phyloP scores from a whole-genome alignment of 23 tunicate genomes.

The Ascidia mentula region DNA sequence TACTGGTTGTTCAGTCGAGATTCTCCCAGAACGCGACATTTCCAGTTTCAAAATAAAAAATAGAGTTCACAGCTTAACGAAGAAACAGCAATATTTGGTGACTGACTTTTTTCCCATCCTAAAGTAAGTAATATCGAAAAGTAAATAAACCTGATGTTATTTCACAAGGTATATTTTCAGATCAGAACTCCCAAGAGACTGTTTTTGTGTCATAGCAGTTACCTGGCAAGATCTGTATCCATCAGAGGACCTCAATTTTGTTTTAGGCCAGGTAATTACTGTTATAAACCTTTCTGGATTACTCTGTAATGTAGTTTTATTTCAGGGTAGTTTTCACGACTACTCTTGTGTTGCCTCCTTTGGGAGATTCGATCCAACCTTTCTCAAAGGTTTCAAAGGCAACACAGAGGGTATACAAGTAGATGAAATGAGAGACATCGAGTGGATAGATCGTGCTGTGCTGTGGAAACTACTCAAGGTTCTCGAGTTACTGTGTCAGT shows the following conservation, averaged over 20 bases:
- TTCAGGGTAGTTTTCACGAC: conserved; percentile 51
- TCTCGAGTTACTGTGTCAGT: not conserved
- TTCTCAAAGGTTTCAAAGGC: conserved; percentile 65
- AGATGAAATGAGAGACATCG: conserved; percentile 56
- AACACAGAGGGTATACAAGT: conserved; percentile 47
- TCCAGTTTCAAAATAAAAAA: not conserved
- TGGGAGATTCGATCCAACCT: conserved; percentile 86
- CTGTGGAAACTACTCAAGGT: conserved; percentile 74
- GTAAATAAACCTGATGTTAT: too few relatives aligned
- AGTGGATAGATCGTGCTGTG: conserved; percentile 22
- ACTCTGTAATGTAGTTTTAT: not conserved
- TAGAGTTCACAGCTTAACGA: conserved; percentile 41
- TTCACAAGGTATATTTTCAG: conserved; percentile 20
- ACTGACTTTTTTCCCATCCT: conserved; percentile 59
- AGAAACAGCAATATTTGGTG: conserved; percentile 64
- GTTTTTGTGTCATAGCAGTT: conserved; percentile 48
- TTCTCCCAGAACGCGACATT: conserved; percentile 44
- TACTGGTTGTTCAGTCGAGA: conserved; percentile 39
- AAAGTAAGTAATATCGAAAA: conserved; percentile 44
- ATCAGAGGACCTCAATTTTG: conserved; percentile 53
- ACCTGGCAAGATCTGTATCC: conserved; percentile 80
- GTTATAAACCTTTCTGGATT: not conserved
- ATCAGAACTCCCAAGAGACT: conserved; percentile 45
- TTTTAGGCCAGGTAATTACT: conserved; percentile 69
- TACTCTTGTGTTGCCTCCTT: conserved; percentile 65